These are phyloP conservation scores for Spongilla lacustris DNA, from an alignment of 37 sponge, comb jelly and placozoan species.

Conservation along the genomic window DNA sequence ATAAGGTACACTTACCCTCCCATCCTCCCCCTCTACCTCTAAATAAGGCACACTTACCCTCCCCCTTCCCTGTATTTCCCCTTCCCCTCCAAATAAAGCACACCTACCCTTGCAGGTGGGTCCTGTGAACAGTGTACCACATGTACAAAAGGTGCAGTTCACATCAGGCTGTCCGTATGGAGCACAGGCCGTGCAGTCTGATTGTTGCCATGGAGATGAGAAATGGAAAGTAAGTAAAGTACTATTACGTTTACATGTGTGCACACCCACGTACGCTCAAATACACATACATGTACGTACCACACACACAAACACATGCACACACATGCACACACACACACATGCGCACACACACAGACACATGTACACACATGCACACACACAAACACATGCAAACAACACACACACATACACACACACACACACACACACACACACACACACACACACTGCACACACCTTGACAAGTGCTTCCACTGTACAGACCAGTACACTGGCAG, in stretches of 20 bases:
- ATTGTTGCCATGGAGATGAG: not conserved
- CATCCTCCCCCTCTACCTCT: not conserved
- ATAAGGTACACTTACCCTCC: not conserved
- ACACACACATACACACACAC: conserved; percentile 53
- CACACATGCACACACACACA: not conserved
- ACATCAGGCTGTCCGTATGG: not conserved
- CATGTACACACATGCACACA: conserved; percentile 7
- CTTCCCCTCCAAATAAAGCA: too few species aligned
- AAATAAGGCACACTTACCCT: too few species aligned
- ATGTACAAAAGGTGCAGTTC: conserved; percentile 2
- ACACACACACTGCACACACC: not conserved
- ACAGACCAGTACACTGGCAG: not conserved
- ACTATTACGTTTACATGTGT: not conserved
- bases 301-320: not conserved
- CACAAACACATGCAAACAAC: conserved; percentile 40
- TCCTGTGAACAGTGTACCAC: conserved; percentile 19
- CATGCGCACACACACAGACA: conserved; percentile 28
- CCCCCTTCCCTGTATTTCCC: too few species aligned
- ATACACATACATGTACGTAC: not conserved
- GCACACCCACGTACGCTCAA: not conserved
- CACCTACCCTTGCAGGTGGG: not conserved
- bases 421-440: conserved; percentile 29
- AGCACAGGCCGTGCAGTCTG: not conserved
- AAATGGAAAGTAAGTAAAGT: not conserved
- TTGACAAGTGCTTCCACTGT: not conserved